A percentile compares a stretch with the other conserved stretches of the same genome.
Evolutionary conservation across 2,797 vertebrate species (phyloP).

Genomic region (Eulemur coronatus): DNA sequence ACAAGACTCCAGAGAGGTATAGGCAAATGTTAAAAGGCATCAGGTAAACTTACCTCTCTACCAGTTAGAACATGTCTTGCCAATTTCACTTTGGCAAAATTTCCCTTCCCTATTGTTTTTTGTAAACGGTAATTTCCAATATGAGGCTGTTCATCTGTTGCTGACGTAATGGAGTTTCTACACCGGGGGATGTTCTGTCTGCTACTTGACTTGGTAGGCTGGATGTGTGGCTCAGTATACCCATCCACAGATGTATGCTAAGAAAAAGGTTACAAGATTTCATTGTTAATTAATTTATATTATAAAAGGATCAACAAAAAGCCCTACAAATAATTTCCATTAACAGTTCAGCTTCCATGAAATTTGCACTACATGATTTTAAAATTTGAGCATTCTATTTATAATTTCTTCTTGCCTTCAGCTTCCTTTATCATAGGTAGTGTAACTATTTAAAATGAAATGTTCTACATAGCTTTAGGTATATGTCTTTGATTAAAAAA

Average conservation of each 20-base stretch:
- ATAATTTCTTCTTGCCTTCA: neutral
- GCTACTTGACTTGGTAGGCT: slow-evolving; percentile 93
- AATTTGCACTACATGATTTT: neutral
- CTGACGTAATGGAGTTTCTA: slow-evolving; percentile 94
- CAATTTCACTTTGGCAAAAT: slow-evolving; percentile 97
- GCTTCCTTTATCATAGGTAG: neutral
- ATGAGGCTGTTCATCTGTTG: slow-evolving; percentile 94
- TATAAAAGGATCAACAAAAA: slow-evolving; percentile 15
- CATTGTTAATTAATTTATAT: slow-evolving; percentile 22
- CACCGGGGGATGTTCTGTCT: slow-evolving; percentile 94
- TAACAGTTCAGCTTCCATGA: neutral
- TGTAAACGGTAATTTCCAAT: slow-evolving; percentile 96
- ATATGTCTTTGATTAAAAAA: neutral
- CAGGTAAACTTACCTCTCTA: slow-evolving; percentile 91
- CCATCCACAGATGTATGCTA: slow-evolving; percentile 95
- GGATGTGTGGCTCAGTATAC: slow-evolving; percentile 89
- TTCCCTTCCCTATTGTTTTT: slow-evolving; percentile 97
- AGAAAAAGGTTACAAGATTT: slow-evolving; percentile 22
- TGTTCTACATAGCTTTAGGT: neutral
- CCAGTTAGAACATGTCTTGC: slow-evolving; percentile 95
- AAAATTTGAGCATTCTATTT: neutral
- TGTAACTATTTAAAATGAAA: neutral
- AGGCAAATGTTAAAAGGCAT: neutral
- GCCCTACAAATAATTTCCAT: neutral
- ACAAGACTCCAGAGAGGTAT: neutral